Conservation (phyloP, 2,888 invertebrate species). For the Diadromus collaris region DNA sequence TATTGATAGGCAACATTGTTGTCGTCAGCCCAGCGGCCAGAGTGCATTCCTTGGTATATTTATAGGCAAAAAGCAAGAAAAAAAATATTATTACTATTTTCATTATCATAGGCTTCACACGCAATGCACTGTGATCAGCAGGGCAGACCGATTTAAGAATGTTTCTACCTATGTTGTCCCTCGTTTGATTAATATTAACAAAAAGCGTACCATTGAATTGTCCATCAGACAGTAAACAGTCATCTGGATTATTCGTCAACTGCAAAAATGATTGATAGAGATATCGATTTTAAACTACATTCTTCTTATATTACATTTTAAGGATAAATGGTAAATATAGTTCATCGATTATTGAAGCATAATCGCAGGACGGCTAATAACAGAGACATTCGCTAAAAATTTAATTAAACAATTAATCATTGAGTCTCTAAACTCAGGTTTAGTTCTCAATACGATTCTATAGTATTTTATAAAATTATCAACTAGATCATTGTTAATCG, state of each 20-base stretch:
- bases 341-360: slow-evolving; percentile 27
- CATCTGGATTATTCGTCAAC: slow-evolving; percentile 44
- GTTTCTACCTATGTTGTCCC: slow-evolving; percentile 28
- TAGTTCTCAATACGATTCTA: background rate
- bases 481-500: slow-evolving; percentile 7
- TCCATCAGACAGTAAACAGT: background rate
- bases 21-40: slow-evolving; percentile 57
- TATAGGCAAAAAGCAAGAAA: slow-evolving; percentile 8
- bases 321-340: slow-evolving; percentile 40
- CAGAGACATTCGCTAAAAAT: slow-evolving; percentile 8
- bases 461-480: background rate
- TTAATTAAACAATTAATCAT: background rate
- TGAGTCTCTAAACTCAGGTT: background rate
- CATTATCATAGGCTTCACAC: background rate
- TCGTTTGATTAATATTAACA: background rate
- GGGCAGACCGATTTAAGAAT: slow-evolving; percentile 44
- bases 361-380: slow-evolving; percentile 8
- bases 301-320: slow-evolving; percentile 3
- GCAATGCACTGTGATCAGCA: slow-evolving; percentile 61
- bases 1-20: slow-evolving; percentile 56
- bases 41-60: slow-evolving; percentile 52
- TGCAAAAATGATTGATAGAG: slow-evolving; percentile 44
- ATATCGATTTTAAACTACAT: slow-evolving; percentile 39
- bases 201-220: slow-evolving; percentile 17
- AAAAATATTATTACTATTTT: slow-evolving; percentile 24